A percentile compares a stretch with the other conserved stretches of the same genome.
Evolutionary conservation across 1,140 invertebrate species (phyloP).

Genomic region (Drosophila quadrilineata): DNA sequence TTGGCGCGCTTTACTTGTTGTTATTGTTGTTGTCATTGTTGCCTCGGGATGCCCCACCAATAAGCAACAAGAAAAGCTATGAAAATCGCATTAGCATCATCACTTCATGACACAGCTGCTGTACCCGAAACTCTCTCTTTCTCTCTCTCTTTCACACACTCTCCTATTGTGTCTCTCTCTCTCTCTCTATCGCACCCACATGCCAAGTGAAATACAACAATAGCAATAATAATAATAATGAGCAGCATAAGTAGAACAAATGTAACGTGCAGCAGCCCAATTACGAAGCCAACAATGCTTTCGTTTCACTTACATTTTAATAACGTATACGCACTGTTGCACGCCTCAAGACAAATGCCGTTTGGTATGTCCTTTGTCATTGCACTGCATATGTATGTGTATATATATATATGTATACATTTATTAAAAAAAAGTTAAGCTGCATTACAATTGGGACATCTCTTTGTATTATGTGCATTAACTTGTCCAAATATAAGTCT

Average conservation of each 20-base stretch:
- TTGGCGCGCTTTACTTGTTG: constrained; percentile 39
- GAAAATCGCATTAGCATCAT: constrained; percentile 64
- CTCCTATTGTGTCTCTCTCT: too few species aligned
- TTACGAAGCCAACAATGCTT: constrained; percentile 50
- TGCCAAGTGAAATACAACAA: too few species aligned
- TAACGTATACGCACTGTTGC: constrained; percentile 40
- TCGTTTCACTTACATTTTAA: constrained; percentile 43
- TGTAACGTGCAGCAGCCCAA: constrained; percentile 15
- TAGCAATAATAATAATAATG: not conserved
- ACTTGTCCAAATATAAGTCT: too few species aligned
- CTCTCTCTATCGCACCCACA: too few species aligned
- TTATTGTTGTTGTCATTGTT: constrained; percentile 8
- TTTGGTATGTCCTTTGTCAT: too few species aligned
- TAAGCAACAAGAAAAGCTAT: constrained; percentile 34
- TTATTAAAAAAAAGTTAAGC: too few species aligned
- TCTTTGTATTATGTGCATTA: too few species aligned
- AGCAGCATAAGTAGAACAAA: constrained; percentile 6
- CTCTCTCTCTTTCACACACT: too few species aligned
- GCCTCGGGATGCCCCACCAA: constrained; percentile 27
- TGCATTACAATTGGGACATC: too few species aligned
- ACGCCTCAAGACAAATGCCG: constrained; percentile 4
- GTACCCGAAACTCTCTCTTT: not conserved
- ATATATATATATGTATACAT: too few species aligned
- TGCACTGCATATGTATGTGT: constrained; percentile 7
- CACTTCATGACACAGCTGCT: constrained; percentile 40